Evolutionary conservation across 2,113 vertebrate species (phyloP), one percentile per base, ranked within the genome.

Genomic region (Mobula hypostoma): DNA sequence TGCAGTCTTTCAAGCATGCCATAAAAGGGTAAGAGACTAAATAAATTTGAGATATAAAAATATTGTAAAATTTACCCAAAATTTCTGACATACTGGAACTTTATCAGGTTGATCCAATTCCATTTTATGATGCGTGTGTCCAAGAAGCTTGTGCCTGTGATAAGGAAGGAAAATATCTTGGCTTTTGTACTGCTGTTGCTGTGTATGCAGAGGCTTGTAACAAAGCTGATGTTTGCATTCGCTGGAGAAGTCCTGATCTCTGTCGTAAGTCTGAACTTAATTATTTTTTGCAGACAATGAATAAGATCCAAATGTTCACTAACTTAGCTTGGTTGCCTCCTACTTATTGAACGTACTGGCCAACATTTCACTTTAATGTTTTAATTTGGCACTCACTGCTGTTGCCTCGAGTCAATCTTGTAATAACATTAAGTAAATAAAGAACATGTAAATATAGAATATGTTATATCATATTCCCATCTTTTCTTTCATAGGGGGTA

Each of bases 121-220:
- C 95, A 76, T 98, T 95, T 95, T 95, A 95, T 95, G 96, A 97
- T 0, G 97, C 97, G 95, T 98, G 97, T 95, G 95, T 97, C 70
- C 96, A 94, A 94, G 97, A 98, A 95, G 96, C 97, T 0, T 98
- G 97, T 94, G 96, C 97, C 14, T 98, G 97, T 80, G 96, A 98
- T 94, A 88, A 95, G 87, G 97, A 97, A 76, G 97, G 97, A 90
- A 97, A 97, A 95, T 98, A 97, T 94, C 97, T 97, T 94, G 97
- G 97, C 94, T 96, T 97, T 95, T 98, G 97, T 95, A 97, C 97
- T 29, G 97, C 97, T 32, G 97, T 98, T 0, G 96, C 97, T 94
- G 96, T 94, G 96, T 97, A 77, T 27, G 97, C 97, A 83, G 97
- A 97, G 94, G 97, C 97, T 93, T 98, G 97, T 94, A 97, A 96